A percentile compares a stretch with the other conserved stretches of the same genome.
Conservation (phyloP, 2,888 invertebrate species). For the Ametastegia equiseti region DNA sequence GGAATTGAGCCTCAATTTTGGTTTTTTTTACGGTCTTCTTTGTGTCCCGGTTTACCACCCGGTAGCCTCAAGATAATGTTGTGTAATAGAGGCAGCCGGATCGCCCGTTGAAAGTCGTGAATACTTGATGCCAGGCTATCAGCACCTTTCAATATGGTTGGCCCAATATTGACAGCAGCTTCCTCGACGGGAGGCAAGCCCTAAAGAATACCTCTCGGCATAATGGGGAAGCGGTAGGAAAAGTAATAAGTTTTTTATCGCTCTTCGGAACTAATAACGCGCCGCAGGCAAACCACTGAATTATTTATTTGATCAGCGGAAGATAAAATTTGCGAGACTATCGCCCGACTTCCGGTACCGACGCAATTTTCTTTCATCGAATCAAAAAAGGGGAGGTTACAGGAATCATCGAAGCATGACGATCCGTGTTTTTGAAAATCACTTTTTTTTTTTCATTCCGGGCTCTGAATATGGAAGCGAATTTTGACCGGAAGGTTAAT, state of each 20-base stretch:
- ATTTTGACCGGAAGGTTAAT: constrained; percentile 8
- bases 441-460: neutral
- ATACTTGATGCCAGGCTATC: constrained; percentile 69
- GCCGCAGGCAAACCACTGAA: constrained; percentile 69
- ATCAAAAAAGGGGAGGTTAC: no score
- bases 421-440: neutral
- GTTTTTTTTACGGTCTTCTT: neutral
- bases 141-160: constrained; percentile 65
- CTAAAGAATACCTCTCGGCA: constrained; percentile 48
- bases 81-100: constrained; percentile 52
- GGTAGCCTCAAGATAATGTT: constrained; percentile 30
- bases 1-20: neutral
- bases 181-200: constrained; percentile 43
- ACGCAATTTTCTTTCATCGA: neutral
- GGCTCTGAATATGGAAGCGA: neutral
- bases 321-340: constrained; percentile 26
- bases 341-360: constrained; percentile 9
- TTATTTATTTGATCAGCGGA: constrained; percentile 71
- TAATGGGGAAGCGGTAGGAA: constrained; percentile 59
- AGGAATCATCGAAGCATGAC: neutral
- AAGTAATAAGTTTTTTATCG: constrained; percentile 74
- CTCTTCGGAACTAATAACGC: constrained; percentile 72
- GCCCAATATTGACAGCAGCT: constrained; percentile 63
- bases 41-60: constrained; percentile 33
- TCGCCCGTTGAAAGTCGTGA: constrained; percentile 59